Evolutionary conservation across 2,797 vertebrate genomes (phyloP), one percentile per base, ranked within the genome.

Genomic region (Acanthopagrus latus): DNA sequence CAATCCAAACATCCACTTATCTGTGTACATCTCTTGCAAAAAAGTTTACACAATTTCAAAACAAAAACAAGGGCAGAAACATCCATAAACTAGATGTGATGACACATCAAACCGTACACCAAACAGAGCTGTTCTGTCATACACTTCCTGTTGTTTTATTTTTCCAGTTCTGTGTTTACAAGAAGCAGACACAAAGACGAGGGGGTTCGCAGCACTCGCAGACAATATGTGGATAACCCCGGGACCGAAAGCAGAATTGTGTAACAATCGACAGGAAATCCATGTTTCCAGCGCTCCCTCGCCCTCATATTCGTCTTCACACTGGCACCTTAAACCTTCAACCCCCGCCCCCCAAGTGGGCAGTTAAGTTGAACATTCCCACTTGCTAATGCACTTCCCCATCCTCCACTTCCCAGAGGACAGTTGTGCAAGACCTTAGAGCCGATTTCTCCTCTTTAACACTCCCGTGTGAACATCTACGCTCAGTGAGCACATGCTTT

Each of bases 91-190:
- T 33, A 67, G 90, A 86, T 89, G 88, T 90, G 91, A 93, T 91
- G 91, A 91, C 92, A 93, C 87, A 92, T 94, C 91, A 94, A 93
- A 92, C 92, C 74, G 70, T 89, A 84, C 91, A 90, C 80, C 92
- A 93, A 92, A 90, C 91, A 92, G 86, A 92, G 73, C 80, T 78
- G 75, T 84, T 83, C 82, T 90, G 88, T 92, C 88, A 94, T 85
- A 90, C 92, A 89, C 93, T 95, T 95, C 94, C 95, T 94, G 93
- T 92, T 90, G 88, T 90, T 90, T 91, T 90, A 90, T 92, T 94
- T 93, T 87, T 86, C 78, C 75, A 44, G 64, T 71, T 72, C 68
- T 76, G 59, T 92, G 94, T 94, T 93, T 92, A 91, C 77, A 71
- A 75, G 70, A 86, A 21, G 84, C 76, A 92, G 90, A 94, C 90